Base-by-base conservation (phyloP, 2,888 invertebrate genomes). In the Plusia festucae region DNA sequence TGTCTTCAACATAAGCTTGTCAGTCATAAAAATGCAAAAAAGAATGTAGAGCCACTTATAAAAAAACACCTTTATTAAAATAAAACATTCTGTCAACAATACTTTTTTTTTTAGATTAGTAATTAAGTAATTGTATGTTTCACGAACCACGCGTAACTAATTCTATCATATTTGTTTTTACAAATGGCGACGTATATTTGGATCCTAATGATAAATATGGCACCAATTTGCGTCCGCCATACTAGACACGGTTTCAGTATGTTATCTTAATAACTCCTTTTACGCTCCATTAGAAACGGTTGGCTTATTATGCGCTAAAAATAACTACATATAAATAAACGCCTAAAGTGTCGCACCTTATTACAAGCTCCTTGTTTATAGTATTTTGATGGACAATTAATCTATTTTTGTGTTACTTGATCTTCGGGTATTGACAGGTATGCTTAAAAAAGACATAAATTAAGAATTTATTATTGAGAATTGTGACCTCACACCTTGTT, bases 141-240 rank as follows among this genome's bases (percentile, higher is more conserved):
- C 15, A 15, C 6, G 7, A 40, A n/a, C n/a, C 15, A 7, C 5
- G 15, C 40, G 15, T n/a, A 15, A 5, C n/a, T n/a, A n/a, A 40
- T n/a, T 40, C 40, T 6, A 40, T 40, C 40, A 40, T n/a, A n/a
- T 40, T n/a, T 40, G 30, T 30, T 40, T 40, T 40, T 40, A 40
- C 40, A 40, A 40, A 40, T 40, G 40, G 40, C 40, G 40, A 7
- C 40, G 16, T 46, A 46, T 8, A 8, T 46, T 44, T 27, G 18
- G 18, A 49, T 15, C 49, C 2, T 44, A 46, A 16, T 65, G 8
- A 40, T 49, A 20, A 55, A 54, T 27, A 54, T 61, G 55, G 32
- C 49, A 52, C 55, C 71, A 75, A 75, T 73, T 73, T 32, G 6
- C 60, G 32, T 13, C 16, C 16, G 11, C 76, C 65, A 61, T 70